Evolutionary conservation across 2,888 invertebrate genomes (phyloP).

Genomic region (Himalopsyche tibetana): DNA sequence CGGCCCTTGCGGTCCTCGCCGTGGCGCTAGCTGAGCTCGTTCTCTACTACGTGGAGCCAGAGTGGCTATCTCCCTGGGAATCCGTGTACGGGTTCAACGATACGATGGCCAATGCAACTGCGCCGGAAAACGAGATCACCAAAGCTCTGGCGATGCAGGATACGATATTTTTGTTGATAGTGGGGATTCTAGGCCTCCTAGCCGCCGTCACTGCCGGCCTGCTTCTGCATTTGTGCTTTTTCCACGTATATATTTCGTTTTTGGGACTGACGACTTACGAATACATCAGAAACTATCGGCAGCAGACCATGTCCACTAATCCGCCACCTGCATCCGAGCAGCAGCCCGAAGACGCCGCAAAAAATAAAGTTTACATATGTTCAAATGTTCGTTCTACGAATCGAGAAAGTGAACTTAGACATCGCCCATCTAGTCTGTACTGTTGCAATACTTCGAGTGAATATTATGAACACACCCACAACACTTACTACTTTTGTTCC

Average conservation of each 20-base stretch:
- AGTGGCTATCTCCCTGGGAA: slow-evolving; percentile 75
- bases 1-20: slow-evolving; percentile 82
- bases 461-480: slow-evolving; percentile 69
- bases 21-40: slow-evolving; percentile 84
- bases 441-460: slow-evolving; percentile 73
- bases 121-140: slow-evolving; percentile 64
- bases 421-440: slow-evolving; percentile 71
- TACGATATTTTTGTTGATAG: slow-evolving; percentile 78
- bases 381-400: slow-evolving; percentile 61
- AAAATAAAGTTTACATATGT: slow-evolving; percentile 64
- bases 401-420: slow-evolving; percentile 62
- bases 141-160: slow-evolving; percentile 72
- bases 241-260: slow-evolving; percentile 91
- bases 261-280: slow-evolving; percentile 93
- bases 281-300: slow-evolving; percentile 81
- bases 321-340: slow-evolving; percentile 65
- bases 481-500: slow-evolving; percentile 74
- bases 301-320: slow-evolving; percentile 68
- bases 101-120: slow-evolving; percentile 60
- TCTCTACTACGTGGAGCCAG: slow-evolving; percentile 79
- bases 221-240: slow-evolving; percentile 89
- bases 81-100: slow-evolving; percentile 64
- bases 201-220: slow-evolving; percentile 87
- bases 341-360: slow-evolving; percentile 64
- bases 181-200: slow-evolving; percentile 79